These are phyloP conservation scores for Antedon bifida DNA, from an alignment of 35 echinoderm and acorn worm genomes.

Conservation along the genomic window DNA sequence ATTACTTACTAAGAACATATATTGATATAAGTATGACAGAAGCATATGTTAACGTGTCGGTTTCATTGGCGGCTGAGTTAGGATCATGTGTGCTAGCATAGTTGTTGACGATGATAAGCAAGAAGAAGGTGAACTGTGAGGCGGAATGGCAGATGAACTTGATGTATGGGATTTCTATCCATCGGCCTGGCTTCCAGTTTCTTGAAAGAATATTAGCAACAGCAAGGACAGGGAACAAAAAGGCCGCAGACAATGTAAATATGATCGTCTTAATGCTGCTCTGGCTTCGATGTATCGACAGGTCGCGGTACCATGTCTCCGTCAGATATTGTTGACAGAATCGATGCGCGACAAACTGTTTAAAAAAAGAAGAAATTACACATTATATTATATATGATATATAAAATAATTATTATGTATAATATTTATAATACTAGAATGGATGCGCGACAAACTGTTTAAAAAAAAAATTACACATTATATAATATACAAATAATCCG, in stretches of 20 bases:
- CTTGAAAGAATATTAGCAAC: not conserved
- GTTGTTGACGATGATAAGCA: not conserved
- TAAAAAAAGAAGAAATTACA: no score
- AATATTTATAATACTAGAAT: no score
- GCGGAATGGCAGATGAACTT: constrained; percentile 13
- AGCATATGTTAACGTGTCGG: not conserved
- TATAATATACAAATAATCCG: no score
- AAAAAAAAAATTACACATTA: no score
- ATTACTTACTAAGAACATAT: not conserved
- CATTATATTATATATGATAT: no score
- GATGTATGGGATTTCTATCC: constrained; percentile 3
- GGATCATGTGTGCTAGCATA: not conserved
- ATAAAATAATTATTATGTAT: no score
- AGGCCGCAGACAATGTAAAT: not conserved
- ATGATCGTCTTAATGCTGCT: not conserved
- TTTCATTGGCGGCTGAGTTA: not conserved
- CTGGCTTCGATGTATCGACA: not conserved
- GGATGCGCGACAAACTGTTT: constrained; percentile 15
- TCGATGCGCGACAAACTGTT: constrained; percentile 11
- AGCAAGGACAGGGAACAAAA: not conserved
- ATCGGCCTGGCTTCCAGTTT: not conserved
- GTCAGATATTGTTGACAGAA: constrained; percentile 2
- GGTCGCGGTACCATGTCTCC: constrained; percentile 4
- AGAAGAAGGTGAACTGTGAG: not conserved
- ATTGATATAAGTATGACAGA: not conserved